A percentile compares a stretch with the other conserved stretches of the same genome.
Evolutionary conservation across 2,113 vertebrate species (phyloP).

Genomic region (Lepus timidus): DNA sequence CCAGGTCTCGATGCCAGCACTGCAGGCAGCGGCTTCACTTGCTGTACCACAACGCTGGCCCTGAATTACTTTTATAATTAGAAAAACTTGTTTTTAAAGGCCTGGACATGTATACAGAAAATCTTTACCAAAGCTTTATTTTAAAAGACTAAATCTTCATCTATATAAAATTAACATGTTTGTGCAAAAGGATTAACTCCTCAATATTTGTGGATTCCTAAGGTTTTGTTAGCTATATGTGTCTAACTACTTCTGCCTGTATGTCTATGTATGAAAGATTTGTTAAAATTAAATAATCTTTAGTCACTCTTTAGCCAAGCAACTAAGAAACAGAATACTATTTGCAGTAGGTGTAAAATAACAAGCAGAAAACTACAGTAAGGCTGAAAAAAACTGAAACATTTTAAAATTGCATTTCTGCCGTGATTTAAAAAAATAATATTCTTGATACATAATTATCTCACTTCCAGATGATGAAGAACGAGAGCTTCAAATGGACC

Average conservation of each 20-base stretch:
- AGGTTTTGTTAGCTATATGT: neutral
- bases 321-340: conserved; percentile 25
- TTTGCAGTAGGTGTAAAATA: conserved; percentile 52
- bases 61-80: conserved; percentile 52
- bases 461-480: conserved; percentile 95
- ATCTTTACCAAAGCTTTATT: conserved; percentile 15
- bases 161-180: neutral
- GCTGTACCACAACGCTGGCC: too few species aligned
- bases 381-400: conserved; percentile 11
- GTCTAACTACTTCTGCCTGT: neutral
- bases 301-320: conserved; percentile 33
- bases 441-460: neutral
- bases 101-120: conserved; percentile 21
- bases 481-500: conserved; percentile 94
- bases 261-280: neutral
- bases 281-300: conserved; percentile 62
- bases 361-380: conserved; percentile 1
- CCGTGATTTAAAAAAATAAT: conserved; percentile 47
- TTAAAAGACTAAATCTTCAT: neutral
- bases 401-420: conserved; percentile 52
- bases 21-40: too few species aligned
- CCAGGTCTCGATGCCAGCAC: too few species aligned
- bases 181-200: neutral
- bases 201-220: neutral
- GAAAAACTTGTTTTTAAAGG: conserved; percentile 40